phyloP scores from a whole-genome alignment of 2,797 vertebrate genomes.

The Acanthis flammea region DNA sequence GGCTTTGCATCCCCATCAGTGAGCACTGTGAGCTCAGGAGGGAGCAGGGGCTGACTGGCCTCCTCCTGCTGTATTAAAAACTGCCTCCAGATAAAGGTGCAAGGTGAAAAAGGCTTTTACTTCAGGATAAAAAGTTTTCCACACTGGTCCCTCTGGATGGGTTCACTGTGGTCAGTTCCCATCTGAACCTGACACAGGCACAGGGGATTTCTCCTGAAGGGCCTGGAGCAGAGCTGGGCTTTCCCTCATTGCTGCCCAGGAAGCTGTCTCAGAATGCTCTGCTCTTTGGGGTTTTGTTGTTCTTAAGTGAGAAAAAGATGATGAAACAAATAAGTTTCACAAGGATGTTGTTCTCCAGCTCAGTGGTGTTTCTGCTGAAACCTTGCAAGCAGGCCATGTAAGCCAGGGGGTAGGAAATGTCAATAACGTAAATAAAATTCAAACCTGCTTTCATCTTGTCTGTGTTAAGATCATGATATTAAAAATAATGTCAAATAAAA shows the following conservation, averaged over 20 bases:
- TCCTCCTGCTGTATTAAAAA: background rate
- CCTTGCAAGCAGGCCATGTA: background rate
- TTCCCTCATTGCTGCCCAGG: background rate
- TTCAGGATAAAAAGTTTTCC: background rate
- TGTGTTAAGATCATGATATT: background rate
- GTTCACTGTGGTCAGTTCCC: rapidly evolving
- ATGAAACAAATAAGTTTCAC: slow-evolving; percentile 18
- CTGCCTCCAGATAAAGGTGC: background rate
- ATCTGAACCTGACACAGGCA: background rate
- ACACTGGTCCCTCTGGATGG: background rate
- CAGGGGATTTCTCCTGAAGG: background rate
- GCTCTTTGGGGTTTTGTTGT: background rate
- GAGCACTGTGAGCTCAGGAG: background rate
- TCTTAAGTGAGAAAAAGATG: slow-evolving; percentile 18
- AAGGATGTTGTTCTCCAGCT: background rate
- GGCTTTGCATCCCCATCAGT: background rate
- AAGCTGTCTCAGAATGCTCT: background rate
- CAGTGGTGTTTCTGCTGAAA: background rate
- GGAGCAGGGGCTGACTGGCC: background rate
- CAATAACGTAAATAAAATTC: background rate
- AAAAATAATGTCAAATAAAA: background rate
- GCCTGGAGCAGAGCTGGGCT: background rate
- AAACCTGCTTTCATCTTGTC: background rate
- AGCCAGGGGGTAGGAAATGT: background rate
- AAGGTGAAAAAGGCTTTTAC: background rate